Evolutionary conservation across 2,888 invertebrate species (phyloP).

Genomic region (Acheta domesticus): DNA sequence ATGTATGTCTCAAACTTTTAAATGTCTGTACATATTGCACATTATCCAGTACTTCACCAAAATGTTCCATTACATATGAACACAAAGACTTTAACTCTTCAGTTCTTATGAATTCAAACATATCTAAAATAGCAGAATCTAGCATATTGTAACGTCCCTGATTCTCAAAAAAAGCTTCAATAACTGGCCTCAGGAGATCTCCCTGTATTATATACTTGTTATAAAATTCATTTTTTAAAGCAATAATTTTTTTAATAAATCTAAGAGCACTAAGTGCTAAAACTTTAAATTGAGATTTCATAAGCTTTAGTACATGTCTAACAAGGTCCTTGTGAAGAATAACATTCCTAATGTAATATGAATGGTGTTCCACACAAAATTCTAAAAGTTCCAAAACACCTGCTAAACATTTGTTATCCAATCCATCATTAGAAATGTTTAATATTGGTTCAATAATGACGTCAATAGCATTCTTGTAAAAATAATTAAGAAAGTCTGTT

Average conservation of each 20-base stretch:
- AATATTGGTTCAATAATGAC: neutral
- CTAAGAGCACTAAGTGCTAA: neutral
- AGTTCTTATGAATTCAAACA: neutral
- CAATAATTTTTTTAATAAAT: slow-evolving; percentile 1
- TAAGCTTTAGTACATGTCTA: neutral
- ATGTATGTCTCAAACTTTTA: slow-evolving; percentile 7
- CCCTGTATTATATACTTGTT: neutral
- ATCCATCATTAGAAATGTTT: neutral
- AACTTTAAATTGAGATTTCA: neutral
- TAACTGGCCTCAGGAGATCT: neutral
- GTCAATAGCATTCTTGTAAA: neutral
- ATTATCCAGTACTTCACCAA: neutral
- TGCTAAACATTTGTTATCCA: neutral
- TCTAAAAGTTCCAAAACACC: neutral
- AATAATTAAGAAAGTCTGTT: neutral
- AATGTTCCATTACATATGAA: slow-evolving; percentile 3
- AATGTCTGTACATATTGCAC: neutral
- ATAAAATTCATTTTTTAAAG: slow-evolving; percentile 8
- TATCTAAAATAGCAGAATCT: slow-evolving; percentile 2
- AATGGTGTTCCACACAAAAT: neutral
- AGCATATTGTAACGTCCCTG: slow-evolving; percentile 9
- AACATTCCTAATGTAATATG: neutral
- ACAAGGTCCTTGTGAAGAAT: slow-evolving; percentile 5
- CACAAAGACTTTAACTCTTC: neutral
- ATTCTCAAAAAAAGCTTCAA: neutral